A percentile compares a stretch with the other conserved stretches of the same genome.
Conservation (phyloP, 2,797 vertebrate genomes). For the Poeciliopsis presidionis region DNA sequence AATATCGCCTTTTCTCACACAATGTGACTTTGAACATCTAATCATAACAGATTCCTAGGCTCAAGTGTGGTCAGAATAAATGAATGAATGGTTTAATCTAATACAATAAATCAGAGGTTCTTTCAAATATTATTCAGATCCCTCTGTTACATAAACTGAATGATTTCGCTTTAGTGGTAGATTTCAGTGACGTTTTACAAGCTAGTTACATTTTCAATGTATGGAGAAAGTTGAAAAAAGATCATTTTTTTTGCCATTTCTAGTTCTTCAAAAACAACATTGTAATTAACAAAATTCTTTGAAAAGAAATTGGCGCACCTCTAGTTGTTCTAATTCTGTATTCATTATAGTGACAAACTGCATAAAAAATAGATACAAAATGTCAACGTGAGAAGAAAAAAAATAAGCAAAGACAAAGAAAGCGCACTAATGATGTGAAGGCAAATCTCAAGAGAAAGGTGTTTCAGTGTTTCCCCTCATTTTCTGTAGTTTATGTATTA, state of each 20-base stretch:
- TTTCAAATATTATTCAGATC: background rate
- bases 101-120: background rate
- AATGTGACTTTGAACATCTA: background rate
- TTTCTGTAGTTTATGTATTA: slow-evolving; percentile 48
- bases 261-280: background rate
- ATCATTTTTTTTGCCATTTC: background rate
- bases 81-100: background rate
- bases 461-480: slow-evolving; percentile 47
- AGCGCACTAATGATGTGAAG: slow-evolving; percentile 37
- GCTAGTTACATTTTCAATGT: background rate
- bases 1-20: background rate
- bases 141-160: background rate
- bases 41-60: background rate
- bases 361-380: background rate
- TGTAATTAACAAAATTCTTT: background rate
- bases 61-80: background rate
- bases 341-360: background rate
- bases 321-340: background rate
- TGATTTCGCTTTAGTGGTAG: background rate
- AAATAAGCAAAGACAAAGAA: slow-evolving; percentile 28
- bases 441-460: slow-evolving; percentile 44
- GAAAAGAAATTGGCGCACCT: background rate
- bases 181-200: background rate
- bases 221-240: background rate
- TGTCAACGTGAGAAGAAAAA: slow-evolving; percentile 13